Percentiles rank a stretch among this genome's conserved stretches.
These are phyloP conservation scores for Aphis gossypii DNA, from an alignment of 1,140 invertebrate species.

Conservation along the genomic window DNA sequence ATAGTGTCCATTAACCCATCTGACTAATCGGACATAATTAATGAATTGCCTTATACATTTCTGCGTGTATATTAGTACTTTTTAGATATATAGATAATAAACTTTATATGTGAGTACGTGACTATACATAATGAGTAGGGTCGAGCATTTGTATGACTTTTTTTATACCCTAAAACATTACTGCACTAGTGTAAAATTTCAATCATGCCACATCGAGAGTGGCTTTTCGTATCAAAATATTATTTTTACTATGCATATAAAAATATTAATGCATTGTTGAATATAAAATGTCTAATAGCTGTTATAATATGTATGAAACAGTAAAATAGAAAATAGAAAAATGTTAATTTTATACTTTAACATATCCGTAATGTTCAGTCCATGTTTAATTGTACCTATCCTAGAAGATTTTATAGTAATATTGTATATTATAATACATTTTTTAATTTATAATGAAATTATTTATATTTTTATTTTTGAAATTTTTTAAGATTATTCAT, in stretches of 20 bases:
- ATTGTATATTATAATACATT: no score
- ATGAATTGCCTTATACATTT: constrained; percentile 1
- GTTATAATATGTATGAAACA: neutral
- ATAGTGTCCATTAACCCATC: neutral
- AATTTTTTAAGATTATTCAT: no score
- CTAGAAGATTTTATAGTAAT: no score
- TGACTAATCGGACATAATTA: constrained; percentile 16
- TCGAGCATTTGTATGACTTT: neutral
- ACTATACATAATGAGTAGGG: constrained; percentile 25
- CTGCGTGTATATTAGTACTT: neutral
- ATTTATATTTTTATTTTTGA: no score
- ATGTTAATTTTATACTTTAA: neutral
- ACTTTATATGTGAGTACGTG: constrained; percentile 23
- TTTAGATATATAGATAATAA: constrained; percentile 30
- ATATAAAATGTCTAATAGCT: neutral
- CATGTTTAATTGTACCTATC: neutral
- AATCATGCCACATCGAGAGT: neutral
- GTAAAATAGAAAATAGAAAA: neutral
- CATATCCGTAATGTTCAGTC: neutral
- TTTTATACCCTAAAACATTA: neutral
- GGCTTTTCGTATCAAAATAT: neutral
- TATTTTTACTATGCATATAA: neutral
- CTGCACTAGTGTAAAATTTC: neutral
- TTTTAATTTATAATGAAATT: no score
- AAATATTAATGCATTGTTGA: neutral